These are phyloP conservation scores for Plectrocnemia conspersa DNA, from an alignment of 1,140 invertebrate species.

Conservation along the genomic window DNA sequence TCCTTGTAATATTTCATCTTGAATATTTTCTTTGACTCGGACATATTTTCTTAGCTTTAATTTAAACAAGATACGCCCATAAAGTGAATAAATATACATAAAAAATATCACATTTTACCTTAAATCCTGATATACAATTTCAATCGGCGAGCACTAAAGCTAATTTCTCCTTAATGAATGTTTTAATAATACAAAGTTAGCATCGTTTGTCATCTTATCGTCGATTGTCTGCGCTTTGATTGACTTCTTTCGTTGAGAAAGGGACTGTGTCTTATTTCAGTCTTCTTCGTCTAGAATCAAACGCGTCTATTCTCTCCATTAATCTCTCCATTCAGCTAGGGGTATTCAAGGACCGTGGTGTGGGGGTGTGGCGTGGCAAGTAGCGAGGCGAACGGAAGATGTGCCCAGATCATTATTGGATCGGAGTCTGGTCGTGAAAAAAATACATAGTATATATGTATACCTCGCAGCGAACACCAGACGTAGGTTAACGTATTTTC, in stretches of 20 bases:
- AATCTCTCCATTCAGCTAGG: conserved; percentile 9
- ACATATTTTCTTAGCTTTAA: too few species aligned
- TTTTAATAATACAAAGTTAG: too few species aligned
- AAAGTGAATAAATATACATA: too few species aligned
- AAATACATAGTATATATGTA: background rate
- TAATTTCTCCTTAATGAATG: too few species aligned
- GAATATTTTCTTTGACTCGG: too few species aligned
- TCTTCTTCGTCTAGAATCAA: conserved; percentile 11
- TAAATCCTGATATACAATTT: too few species aligned
- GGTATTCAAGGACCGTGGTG: background rate
- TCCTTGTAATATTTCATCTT: too few species aligned
- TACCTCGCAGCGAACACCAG: conserved; percentile 15
- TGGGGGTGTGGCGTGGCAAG: background rate
- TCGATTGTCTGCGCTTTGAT: background rate
- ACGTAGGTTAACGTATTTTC: conserved; percentile 23
- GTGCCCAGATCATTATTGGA: conserved; percentile 3
- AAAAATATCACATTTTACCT: too few species aligned
- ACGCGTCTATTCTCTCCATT: conserved; percentile 13
- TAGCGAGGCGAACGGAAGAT: background rate
- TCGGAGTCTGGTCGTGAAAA: conserved; percentile 1
- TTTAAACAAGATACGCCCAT: too few species aligned
- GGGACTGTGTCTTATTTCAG: conserved; percentile 6
- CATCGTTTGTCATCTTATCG: conserved; percentile 1
- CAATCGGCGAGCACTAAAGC: too few species aligned
- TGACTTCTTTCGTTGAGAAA: conserved; percentile 10